Percentiles rank a stretch among this genome's conserved stretches.
These are phyloP conservation scores for Silurus lanzhouensis DNA, from an alignment of 2,797 vertebrate species.

Conservation along the genomic window DNA sequence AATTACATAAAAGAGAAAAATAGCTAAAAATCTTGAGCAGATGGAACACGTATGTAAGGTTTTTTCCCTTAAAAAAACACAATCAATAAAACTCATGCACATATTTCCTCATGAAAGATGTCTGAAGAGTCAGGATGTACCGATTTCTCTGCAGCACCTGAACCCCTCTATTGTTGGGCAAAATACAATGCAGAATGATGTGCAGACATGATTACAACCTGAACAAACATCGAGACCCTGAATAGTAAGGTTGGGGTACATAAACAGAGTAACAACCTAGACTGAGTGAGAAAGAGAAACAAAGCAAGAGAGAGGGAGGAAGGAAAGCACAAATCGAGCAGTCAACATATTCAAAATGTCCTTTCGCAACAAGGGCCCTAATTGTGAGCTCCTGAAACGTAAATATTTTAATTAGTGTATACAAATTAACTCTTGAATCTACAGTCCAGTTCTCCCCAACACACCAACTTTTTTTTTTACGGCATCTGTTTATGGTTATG, in stretches of 20 bases:
- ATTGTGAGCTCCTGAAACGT: not conserved
- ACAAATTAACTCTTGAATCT: not conserved
- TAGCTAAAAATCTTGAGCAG: slow-evolving; percentile 4
- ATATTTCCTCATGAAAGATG: slow-evolving; percentile 42
- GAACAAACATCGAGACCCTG: slow-evolving; percentile 32
- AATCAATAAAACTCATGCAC: slow-evolving; percentile 28
- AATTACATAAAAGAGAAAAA: not conserved
- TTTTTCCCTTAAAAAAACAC: not conserved
- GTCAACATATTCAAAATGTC: not conserved
- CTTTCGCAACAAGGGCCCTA: not conserved
- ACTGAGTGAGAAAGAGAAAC: slow-evolving; percentile 8
- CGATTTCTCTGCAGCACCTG: slow-evolving; percentile 60
- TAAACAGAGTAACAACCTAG: not conserved
- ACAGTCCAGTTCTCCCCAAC: not conserved
- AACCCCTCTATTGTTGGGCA: slow-evolving; percentile 62
- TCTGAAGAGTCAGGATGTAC: slow-evolving; percentile 49
- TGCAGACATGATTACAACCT: slow-evolving; percentile 22
- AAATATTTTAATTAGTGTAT: not conserved
- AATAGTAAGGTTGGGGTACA: slow-evolving; percentile 9
- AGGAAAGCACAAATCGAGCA: not conserved
- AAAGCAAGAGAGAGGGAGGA: slow-evolving; percentile 21
- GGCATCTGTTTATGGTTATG: not conserved
- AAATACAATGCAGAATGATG: slow-evolving; percentile 35
- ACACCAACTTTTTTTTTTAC: not conserved
- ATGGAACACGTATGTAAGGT: not conserved